Conservation (phyloP, 1,140 invertebrate species). For the Drosophila ambigua region DNA sequence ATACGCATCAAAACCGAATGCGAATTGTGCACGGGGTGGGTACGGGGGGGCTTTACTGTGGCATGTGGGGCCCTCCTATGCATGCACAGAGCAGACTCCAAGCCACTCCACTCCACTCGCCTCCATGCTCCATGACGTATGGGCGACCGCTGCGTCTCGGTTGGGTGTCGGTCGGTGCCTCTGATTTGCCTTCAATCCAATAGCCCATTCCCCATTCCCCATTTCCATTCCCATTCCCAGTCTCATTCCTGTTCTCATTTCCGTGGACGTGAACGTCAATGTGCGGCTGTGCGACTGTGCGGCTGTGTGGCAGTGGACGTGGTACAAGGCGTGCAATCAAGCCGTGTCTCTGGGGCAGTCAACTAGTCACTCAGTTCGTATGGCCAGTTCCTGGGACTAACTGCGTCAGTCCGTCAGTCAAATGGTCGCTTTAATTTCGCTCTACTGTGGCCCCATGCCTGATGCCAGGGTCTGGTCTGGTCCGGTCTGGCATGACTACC, state of each 20-base stretch:
- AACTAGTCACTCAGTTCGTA: slow-evolving; percentile 48
- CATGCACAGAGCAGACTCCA: slow-evolving; percentile 29
- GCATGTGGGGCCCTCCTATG: slow-evolving; percentile 12
- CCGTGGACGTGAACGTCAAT: slow-evolving; percentile 27
- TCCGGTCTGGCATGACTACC: slow-evolving; percentile 69
- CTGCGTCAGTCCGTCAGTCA: slow-evolving; percentile 60
- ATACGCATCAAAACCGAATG: slow-evolving; percentile 71
- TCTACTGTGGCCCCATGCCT: slow-evolving; percentile 9
- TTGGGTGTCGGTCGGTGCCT: slow-evolving; percentile 48
- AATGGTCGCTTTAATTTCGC: slow-evolving; percentile 46
- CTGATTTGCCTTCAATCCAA: slow-evolving; percentile 49
- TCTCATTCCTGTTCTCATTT: slow-evolving; percentile 21
- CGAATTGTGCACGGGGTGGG: slow-evolving; percentile 41
- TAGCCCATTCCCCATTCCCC: neutral
- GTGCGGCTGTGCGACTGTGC: slow-evolving; percentile 16
- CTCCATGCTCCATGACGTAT: slow-evolving; percentile 49
- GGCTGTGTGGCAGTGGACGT: neutral
- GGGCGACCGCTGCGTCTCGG: slow-evolving; percentile 41
- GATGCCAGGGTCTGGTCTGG: neutral
- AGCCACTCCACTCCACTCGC: neutral
- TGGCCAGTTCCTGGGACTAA: slow-evolving; percentile 41
- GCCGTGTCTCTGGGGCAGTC: slow-evolving; percentile 52
- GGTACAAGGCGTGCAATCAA: slow-evolving; percentile 66
- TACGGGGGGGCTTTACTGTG: slow-evolving; percentile 6
- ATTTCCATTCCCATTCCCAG: slow-evolving; percentile 26